These are phyloP conservation scores for Gallinago undulata DNA, from an alignment of 2,113 vertebrate species.

Conservation along the genomic window DNA sequence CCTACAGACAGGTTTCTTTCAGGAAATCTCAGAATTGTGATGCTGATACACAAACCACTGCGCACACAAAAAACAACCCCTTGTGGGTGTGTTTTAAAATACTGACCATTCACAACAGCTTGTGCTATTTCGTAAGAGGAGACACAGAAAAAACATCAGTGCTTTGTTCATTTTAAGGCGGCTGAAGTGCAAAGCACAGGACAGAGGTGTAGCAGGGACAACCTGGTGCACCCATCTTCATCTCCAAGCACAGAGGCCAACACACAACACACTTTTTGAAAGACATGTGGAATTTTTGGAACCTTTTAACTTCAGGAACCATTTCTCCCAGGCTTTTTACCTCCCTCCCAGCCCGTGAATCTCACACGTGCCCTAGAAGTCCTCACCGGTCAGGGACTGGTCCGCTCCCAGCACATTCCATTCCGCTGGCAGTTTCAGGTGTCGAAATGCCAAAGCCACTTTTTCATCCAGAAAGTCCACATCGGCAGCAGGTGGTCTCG, in stretches of 20 bases:
- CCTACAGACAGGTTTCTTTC: not conserved
- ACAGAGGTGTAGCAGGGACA: not conserved
- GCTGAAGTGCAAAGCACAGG: not conserved
- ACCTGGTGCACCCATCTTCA: no score
- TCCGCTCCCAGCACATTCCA: conserved; percentile 90
- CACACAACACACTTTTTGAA: not conserved
- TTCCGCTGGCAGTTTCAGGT: conserved; percentile 84
- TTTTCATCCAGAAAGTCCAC: conserved; percentile 88
- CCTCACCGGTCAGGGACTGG: conserved; percentile 69
- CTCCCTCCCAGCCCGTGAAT: not conserved
- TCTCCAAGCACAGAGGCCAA: fast-evolving
- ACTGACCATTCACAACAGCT: not conserved
- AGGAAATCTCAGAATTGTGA: not conserved
- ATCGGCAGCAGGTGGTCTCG: conserved; percentile 83
- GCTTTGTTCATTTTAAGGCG: not conserved
- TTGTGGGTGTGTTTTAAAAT: not conserved
- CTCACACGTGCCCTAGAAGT: fast-evolving
- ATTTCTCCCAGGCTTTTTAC: not conserved
- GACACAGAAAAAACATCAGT: not conserved
- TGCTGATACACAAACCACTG: not conserved
- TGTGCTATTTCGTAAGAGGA: not conserved
- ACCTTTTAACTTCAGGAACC: not conserved
- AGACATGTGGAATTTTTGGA: fast-evolving
- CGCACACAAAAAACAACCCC: fast-evolving
- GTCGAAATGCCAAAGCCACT: conserved; percentile 87